phyloP scores from a whole-genome alignment of 1,140 invertebrate species.

The Apis dorsata region DNA sequence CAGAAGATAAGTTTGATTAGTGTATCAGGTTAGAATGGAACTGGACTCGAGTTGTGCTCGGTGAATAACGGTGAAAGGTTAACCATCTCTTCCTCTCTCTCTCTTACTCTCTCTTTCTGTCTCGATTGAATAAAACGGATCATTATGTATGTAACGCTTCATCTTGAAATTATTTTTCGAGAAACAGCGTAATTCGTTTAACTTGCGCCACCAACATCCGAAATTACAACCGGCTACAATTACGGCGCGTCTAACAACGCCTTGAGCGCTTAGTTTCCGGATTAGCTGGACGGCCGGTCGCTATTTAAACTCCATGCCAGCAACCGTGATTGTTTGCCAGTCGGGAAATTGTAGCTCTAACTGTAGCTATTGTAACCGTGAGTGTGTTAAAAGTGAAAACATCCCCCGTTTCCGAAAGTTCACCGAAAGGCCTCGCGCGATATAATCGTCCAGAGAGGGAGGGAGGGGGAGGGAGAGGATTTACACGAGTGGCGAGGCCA shows the following conservation, averaged over 20 bases:
- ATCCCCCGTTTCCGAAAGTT: constrained; percentile 4
- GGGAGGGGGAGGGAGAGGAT: constrained; percentile 18
- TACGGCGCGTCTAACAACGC: constrained; percentile 5
- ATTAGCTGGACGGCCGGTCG: background rate
- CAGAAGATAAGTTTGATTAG: background rate
- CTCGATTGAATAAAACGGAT: background rate
- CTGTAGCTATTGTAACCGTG: background rate
- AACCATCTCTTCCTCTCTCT: too few relatives aligned
- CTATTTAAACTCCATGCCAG: constrained; percentile 1
- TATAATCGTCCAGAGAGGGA: background rate
- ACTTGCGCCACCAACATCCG: background rate
- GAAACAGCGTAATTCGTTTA: background rate
- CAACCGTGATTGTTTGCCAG: constrained; percentile 4
- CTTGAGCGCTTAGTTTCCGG: constrained; percentile 15
- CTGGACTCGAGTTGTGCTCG: background rate
- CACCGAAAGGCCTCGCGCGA: background rate
- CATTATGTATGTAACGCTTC: too few relatives aligned
- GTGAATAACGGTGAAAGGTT: too few relatives aligned
- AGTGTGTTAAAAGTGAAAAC: constrained; percentile 21
- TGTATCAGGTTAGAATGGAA: background rate
- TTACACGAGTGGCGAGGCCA: constrained; percentile 47
- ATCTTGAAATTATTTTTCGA: background rate
- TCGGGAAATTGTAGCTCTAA: background rate
- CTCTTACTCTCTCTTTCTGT: too few relatives aligned
- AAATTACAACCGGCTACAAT: constrained; percentile 19